Base-by-base conservation (phyloP, 2,888 invertebrate genomes). In the Pterostichus niger region DNA sequence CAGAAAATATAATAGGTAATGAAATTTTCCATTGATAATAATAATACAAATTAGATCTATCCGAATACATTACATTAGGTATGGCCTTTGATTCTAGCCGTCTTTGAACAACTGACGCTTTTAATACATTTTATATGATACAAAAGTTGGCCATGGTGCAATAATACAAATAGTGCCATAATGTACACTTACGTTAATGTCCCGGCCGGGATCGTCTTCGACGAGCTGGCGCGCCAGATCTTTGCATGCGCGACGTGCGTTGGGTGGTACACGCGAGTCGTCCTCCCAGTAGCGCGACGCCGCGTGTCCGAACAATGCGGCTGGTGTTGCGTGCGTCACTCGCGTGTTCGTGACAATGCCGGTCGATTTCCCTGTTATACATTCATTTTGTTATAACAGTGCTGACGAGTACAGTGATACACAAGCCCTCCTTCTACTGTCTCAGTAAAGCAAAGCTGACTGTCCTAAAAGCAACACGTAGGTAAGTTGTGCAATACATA, bases 271-370 rank as follows among this genome's bases (percentile, higher is more conserved):
- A 87, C 95, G 93, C 84, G 94, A 94, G 88, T 95, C 95, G 86
- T 95, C 95, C 87, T 95, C 95, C 95, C 95, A 96, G 88, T 95
- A 94, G 59, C 96, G 91, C 17, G 94, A 94, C 9, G 95, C 93
- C 1, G 94, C 93, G 87, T 95, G 95, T 0, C 95, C 95, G 87
- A 95, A 96, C 49, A 95, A 89, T 0, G 95, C 95, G 0, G 95
- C 95, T 0, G 96, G 95, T 0, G 95, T 95, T 0, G 95, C 96
- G 87, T 96, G 96, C 0, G 96, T 96, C 85, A 96, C 93, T 64
- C 96, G 91, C 0, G 95, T 94, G 84, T 95, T 96, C 3, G 96
- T 96, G 40, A 96, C 95, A 56, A 96, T 93, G 0, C 96, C 96
- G n/a, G 94, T 95, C 11, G 94, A 93, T 91, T 95, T 95, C 77